phyloP scores from a whole-genome alignment of 2,888 invertebrate genomes.

The Teinopalpus imperialis region DNA sequence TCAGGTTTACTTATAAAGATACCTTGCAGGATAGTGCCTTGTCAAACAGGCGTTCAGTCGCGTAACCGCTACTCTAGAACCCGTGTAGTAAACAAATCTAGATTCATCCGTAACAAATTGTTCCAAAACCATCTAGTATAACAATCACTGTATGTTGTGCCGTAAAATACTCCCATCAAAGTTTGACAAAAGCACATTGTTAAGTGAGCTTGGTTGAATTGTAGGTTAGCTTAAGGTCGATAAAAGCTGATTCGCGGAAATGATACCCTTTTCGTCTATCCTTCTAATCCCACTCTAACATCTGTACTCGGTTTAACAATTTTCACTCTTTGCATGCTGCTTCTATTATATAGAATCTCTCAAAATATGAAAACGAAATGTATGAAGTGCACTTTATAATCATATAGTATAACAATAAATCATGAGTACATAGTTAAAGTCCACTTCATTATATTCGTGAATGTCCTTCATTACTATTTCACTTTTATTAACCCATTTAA shows the following conservation, averaged over 20 bases:
- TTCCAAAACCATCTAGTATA: constrained; percentile 74
- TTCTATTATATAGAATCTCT: constrained; percentile 68
- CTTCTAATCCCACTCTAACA: constrained; percentile 67
- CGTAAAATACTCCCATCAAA: constrained; percentile 70
- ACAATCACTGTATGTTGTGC: constrained; percentile 68
- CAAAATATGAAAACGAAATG: constrained; percentile 51
- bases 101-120: constrained; percentile 72
- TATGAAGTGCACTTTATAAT: constrained; percentile 39
- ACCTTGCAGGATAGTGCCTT: constrained; percentile 73
- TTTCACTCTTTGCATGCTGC: constrained; percentile 77
- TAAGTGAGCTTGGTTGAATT: constrained; percentile 75
- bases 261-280: constrained; percentile 57
- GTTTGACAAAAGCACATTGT: constrained; percentile 71
- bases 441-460: constrained; percentile 47
- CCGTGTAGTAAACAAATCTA: constrained; percentile 70
- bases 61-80: constrained; percentile 77
- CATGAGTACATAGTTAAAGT: background rate
- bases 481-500: constrained; percentile 53
- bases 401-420: background rate
- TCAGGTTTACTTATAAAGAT: constrained; percentile 20
- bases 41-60: constrained; percentile 72
- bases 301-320: constrained; percentile 68
- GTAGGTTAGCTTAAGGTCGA: constrained; percentile 76
- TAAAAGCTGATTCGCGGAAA: constrained; percentile 63
- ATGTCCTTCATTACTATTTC: constrained; percentile 54